These are phyloP conservation scores for Metridium senile DNA, from an alignment of 92 coral and sea anemone species.

Conservation along the genomic window DNA sequence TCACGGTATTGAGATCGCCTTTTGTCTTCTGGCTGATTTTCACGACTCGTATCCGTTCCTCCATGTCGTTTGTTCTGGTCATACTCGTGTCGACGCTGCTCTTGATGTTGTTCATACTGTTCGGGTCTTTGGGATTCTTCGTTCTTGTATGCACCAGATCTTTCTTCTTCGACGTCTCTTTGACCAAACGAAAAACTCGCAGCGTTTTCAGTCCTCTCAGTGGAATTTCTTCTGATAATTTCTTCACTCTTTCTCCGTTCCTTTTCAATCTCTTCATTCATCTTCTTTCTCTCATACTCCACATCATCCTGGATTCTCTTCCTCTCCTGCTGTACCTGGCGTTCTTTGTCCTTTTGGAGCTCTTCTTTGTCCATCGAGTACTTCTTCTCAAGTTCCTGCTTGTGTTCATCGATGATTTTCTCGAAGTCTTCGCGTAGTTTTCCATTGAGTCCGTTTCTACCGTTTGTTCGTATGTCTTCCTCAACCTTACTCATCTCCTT, in stretches of 20 bases:
- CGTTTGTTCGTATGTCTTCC: conserved; percentile 64
- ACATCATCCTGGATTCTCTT: conserved; percentile 61
- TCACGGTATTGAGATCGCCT: neutral
- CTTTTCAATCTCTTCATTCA: neutral
- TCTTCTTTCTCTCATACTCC: conserved; percentile 48
- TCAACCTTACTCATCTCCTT: conserved; percentile 65
- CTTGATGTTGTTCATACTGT: neutral
- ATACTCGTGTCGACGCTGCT: neutral
- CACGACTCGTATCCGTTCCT: neutral
- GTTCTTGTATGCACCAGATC: neutral
- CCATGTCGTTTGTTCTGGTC: neutral
- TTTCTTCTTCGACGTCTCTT: neutral
- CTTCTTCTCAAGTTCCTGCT: conserved; percentile 67
- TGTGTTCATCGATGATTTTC: conserved; percentile 72
- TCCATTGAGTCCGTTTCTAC: conserved; percentile 84
- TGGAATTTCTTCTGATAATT: neutral
- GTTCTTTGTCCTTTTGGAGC: conserved; percentile 57
- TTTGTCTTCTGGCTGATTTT: neutral
- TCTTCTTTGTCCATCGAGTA: conserved; percentile 68
- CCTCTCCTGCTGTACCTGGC: conserved; percentile 61
- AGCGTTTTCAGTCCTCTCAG: neutral
- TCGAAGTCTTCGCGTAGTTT: conserved; percentile 90
- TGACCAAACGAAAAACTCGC: neutral
- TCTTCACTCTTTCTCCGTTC: neutral
- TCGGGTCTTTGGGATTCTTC: neutral